phyloP scores from a whole-genome alignment of 1,140 invertebrate species.

The Bombus turneri region DNA sequence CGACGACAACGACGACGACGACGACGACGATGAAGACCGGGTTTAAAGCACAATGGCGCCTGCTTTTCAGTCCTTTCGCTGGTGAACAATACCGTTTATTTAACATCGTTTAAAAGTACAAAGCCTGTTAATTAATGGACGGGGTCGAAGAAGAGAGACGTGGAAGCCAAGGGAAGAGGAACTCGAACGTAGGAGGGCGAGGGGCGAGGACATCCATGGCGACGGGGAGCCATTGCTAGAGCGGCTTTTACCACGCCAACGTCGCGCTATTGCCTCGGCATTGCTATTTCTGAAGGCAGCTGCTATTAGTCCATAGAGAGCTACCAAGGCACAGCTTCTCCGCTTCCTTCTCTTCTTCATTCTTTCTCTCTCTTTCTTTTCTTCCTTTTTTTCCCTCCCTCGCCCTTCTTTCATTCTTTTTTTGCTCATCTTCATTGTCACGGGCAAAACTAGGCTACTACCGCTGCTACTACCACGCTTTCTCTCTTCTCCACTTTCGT shows the following conservation, averaged over 20 bases:
- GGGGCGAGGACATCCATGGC: conserved; percentile 50
- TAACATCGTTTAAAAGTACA: conserved; percentile 83
- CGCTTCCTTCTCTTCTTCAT: not conserved
- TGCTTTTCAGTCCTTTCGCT: conserved; percentile 80
- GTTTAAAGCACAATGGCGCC: conserved; percentile 79
- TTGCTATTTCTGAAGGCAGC: conserved; percentile 37
- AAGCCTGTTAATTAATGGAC: conserved; percentile 83
- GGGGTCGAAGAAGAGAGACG: conserved; percentile 62
- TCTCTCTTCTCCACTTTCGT: not conserved
- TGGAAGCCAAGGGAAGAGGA: conserved; percentile 30
- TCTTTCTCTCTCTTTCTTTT: not conserved
- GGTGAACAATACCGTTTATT: conserved; percentile 81
- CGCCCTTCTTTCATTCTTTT: not conserved
- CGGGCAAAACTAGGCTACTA: conserved; percentile 49
- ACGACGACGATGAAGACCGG: conserved; percentile 61
- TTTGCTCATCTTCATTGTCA: conserved; percentile 52
- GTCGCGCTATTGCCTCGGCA: conserved; percentile 28
- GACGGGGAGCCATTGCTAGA: conserved; percentile 52
- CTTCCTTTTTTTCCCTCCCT: not conserved
- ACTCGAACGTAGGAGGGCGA: not conserved
- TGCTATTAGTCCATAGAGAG: conserved; percentile 36
- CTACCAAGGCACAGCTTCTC: conserved; percentile 22
- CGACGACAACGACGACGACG: conserved; percentile 17
- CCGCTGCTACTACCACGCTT: not conserved
- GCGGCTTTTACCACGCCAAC: conserved; percentile 52